A percentile compares a stretch with the other conserved stretches of the same genome.
These are phyloP conservation scores for Mus caroli DNA, from an alignment of 2,797 vertebrate genomes.

Conservation along the genomic window DNA sequence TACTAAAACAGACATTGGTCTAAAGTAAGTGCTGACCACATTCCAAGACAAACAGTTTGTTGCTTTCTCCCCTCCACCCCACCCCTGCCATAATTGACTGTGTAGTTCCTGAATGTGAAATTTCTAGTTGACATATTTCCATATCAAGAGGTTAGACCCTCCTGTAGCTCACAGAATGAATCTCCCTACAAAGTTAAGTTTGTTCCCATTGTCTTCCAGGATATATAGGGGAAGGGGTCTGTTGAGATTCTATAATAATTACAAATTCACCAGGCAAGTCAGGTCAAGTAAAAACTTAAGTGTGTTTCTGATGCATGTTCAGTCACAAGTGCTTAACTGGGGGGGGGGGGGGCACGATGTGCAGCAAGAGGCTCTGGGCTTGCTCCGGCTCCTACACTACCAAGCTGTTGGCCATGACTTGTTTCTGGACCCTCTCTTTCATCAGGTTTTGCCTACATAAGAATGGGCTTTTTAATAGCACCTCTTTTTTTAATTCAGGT, in stretches of 20 bases:
- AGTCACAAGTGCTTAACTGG: not conserved
- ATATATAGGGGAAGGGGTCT: not conserved
- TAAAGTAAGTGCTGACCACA: not conserved
- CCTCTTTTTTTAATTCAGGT: not conserved
- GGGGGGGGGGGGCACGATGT: accelerated
- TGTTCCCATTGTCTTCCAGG: not conserved
- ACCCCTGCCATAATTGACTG: too few relatives aligned
- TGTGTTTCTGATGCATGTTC: not conserved
- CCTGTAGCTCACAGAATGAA: not conserved
- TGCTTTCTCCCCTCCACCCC: not conserved
- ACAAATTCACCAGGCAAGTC: not conserved
- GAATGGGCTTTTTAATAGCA: not conserved
- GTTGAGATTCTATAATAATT: not conserved
- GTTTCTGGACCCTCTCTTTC: not conserved
- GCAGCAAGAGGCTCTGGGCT: not conserved
- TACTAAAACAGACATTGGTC: not conserved
- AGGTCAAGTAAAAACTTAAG: not conserved
- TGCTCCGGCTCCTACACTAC: not conserved
- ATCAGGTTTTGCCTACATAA: not conserved
- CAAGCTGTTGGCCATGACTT: not conserved
- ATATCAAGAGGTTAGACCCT: not conserved
- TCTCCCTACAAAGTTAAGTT: not conserved
- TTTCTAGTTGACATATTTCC: not conserved
- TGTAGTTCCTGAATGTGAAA: not conserved
- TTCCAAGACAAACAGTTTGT: not conserved